These are phyloP conservation scores for Phlogophora meticulosa DNA, from an alignment of 2,888 invertebrate species.

Conservation along the genomic window DNA sequence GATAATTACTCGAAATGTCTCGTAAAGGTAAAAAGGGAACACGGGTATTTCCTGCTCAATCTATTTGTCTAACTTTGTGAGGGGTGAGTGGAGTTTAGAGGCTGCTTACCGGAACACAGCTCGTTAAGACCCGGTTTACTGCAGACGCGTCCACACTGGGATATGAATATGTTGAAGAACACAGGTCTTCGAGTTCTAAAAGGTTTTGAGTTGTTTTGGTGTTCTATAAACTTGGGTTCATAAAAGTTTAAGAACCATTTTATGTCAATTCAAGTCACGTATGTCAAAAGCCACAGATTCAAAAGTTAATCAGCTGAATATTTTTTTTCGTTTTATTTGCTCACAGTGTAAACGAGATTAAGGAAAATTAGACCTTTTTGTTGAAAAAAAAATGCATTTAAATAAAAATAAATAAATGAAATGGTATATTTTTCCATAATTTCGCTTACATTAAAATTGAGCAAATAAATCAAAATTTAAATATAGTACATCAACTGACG, in stretches of 20 bases:
- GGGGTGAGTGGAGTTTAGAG: conserved; percentile 68
- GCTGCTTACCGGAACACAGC: conserved; percentile 72
- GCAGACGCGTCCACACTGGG: conserved; percentile 55
- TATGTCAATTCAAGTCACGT: background rate
- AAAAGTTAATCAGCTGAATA: background rate
- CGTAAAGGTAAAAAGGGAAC: conserved; percentile 64
- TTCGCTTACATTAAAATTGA: too few species aligned
- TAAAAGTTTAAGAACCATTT: background rate
- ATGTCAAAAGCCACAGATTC: background rate
- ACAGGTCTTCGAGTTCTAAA: background rate
- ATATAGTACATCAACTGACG: too few species aligned
- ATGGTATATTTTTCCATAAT: too few species aligned
- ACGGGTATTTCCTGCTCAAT: conserved; percentile 71
- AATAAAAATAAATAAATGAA: too few species aligned
- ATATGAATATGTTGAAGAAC: conserved; percentile 28
- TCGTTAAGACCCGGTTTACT: conserved; percentile 75
- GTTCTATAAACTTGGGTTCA: too few species aligned
- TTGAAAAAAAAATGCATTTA: too few species aligned
- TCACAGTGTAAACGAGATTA: too few species aligned
- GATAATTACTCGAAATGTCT: conserved; percentile 60
- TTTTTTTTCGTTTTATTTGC: too few species aligned
- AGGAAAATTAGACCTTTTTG: too few species aligned
- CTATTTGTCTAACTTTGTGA: conserved; percentile 77
- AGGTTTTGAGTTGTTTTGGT: background rate
- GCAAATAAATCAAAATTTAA: too few species aligned